phyloP scores from a whole-genome alignment of 1,140 invertebrate genomes.

The Drosophila neocordata region DNA sequence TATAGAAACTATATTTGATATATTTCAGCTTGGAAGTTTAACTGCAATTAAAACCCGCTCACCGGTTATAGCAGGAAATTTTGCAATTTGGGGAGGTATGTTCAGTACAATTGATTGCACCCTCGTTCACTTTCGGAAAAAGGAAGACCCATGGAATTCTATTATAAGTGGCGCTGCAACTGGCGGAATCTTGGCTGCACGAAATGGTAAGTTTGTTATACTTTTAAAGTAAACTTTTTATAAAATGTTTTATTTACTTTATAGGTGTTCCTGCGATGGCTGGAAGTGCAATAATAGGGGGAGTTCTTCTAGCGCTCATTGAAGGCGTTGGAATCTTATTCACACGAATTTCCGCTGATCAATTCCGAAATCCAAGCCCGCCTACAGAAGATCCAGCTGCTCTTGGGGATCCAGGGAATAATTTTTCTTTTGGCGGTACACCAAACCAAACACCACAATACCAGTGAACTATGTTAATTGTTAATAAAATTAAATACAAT shows the following conservation, averaged over 20 bases:
- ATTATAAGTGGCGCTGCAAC: conserved; percentile 98
- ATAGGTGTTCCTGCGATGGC: conserved; percentile 93
- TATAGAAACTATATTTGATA: no score
- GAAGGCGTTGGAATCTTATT: conserved; percentile 98
- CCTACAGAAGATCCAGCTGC: conserved; percentile 88
- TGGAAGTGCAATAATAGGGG: conserved; percentile 97
- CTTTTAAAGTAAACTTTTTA: not conserved
- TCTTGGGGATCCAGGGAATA: conserved; percentile 83
- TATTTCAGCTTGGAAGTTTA: conserved; percentile 88
- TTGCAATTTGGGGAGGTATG: conserved; percentile 97
- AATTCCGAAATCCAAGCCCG: conserved; percentile 91
- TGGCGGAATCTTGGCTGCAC: conserved; percentile 96
- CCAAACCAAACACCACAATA: conserved; percentile 52
- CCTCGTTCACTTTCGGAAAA: conserved; percentile 96
- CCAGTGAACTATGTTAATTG: conserved; percentile 35
- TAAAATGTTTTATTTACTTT: conserved; percentile 31
- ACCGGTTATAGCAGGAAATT: conserved; percentile 96
- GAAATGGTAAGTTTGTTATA: conserved; percentile 88
- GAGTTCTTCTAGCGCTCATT: conserved; percentile 96
- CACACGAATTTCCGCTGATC: conserved; percentile 93
- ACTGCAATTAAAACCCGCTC: conserved; percentile 93
- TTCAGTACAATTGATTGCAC: conserved; percentile 99
- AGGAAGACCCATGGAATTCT: conserved; percentile 99
- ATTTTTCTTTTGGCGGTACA: conserved; percentile 43
- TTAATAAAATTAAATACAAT: conserved; percentile 15